These are phyloP conservation scores for Pyrocoelia pectoralis DNA, from an alignment of 2,888 invertebrate species.

Conservation along the genomic window DNA sequence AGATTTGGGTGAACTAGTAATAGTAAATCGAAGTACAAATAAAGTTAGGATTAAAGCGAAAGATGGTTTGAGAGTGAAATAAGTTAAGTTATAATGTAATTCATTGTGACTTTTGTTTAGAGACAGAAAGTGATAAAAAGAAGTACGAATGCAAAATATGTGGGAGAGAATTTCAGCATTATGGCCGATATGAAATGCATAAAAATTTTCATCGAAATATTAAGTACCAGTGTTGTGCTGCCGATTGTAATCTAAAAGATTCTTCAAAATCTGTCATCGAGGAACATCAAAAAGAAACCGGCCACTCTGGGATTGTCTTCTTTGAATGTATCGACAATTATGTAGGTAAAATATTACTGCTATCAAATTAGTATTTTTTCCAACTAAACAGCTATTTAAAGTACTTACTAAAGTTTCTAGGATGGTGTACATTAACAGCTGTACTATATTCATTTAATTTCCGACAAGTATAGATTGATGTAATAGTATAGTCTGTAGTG, in stretches of 20 bases:
- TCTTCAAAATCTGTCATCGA: constrained; percentile 62
- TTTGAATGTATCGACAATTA: constrained; percentile 55
- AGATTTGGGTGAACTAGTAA: constrained; percentile 69
- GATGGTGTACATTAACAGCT: too few relatives aligned
- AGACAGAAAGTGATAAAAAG: neutral
- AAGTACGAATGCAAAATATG: constrained; percentile 64
- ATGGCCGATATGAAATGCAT: constrained; percentile 63
- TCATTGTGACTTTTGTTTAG: constrained; percentile 10
- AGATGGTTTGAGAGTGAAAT: constrained; percentile 31
- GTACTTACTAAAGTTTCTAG: too few relatives aligned
- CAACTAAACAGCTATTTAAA: too few relatives aligned
- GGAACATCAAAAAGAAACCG: constrained; percentile 65
- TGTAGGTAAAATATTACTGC: constrained; percentile 39
- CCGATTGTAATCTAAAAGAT: constrained; percentile 49
- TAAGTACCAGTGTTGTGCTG: constrained; percentile 64
- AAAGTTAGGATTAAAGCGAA: constrained; percentile 36
- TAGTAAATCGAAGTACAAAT: constrained; percentile 61
- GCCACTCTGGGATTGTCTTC: constrained; percentile 64
- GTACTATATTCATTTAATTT: too few relatives aligned
- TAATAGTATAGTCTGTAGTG: too few relatives aligned
- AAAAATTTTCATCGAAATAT: constrained; percentile 69
- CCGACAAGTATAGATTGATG: too few relatives aligned
- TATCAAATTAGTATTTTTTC: too few relatives aligned
- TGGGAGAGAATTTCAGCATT: constrained; percentile 62
- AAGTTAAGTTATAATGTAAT: neutral